Conservation (phyloP, 2,888 invertebrate species). For the Chymomyza fuscimana region DNA sequence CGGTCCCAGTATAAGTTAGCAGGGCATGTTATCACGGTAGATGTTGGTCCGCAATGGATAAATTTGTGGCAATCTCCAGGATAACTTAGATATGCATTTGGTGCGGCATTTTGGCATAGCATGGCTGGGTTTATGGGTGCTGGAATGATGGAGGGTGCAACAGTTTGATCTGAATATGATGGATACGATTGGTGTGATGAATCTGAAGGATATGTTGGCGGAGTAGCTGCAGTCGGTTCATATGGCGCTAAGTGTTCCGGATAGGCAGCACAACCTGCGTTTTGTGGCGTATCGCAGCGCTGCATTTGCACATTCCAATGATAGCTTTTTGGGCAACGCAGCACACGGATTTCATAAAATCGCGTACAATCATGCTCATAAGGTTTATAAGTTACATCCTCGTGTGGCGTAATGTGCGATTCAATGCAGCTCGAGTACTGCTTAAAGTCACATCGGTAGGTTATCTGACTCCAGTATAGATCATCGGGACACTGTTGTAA, state of each 20-base stretch:
- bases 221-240: constrained; percentile 35
- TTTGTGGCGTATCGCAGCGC: constrained; percentile 63
- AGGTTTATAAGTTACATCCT: constrained; percentile 35
- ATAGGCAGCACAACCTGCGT: constrained; percentile 46
- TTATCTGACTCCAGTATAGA: constrained; percentile 64
- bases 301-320: constrained; percentile 60
- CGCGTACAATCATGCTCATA: constrained; percentile 63
- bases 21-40: constrained; percentile 55
- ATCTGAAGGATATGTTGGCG: constrained; percentile 26
- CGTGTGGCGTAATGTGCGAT: background rate
- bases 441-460: constrained; percentile 70
- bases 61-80: constrained; percentile 73
- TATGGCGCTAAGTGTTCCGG: background rate
- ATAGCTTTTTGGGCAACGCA: constrained; percentile 51
- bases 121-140: constrained; percentile 16
- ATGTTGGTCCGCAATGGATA: constrained; percentile 65
- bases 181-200: background rate
- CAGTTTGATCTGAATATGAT: background rate
- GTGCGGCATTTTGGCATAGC: constrained; percentile 25
- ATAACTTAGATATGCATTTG: constrained; percentile 51
- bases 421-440: constrained; percentile 56
- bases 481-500: constrained; percentile 58
- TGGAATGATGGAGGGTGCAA: background rate
- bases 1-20: constrained; percentile 61
- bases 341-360: constrained; percentile 61